Conservation (phyloP, 2,113 vertebrate species). For the Verasper variegatus region DNA sequence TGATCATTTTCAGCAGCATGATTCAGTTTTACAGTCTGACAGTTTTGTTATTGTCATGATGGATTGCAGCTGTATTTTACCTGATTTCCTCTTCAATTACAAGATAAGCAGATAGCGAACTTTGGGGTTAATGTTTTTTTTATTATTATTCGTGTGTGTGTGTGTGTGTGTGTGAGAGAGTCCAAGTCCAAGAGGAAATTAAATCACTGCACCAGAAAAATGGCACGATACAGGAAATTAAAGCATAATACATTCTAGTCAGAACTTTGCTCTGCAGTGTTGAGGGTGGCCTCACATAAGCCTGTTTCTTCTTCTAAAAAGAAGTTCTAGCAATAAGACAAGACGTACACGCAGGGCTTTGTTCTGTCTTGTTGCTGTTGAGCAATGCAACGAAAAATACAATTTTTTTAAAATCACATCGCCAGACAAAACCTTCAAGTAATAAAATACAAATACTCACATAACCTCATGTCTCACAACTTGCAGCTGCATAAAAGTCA, state of each 20-base stretch:
- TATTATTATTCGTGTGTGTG: neutral
- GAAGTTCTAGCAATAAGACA: slow-evolving; percentile 3
- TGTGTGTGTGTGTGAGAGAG: neutral
- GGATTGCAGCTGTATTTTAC: neutral
- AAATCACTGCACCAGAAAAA: neutral
- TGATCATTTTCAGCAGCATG: slow-evolving; percentile 6
- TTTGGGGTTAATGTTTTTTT: neutral
- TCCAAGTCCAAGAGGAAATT: neutral
- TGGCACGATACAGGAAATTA: slow-evolving; percentile 38
- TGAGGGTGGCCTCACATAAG: neutral
- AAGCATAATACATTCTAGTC: slow-evolving; percentile 29
- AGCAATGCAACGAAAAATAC: neutral
- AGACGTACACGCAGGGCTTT: neutral
- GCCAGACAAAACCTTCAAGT: no score
- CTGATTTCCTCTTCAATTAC: neutral
- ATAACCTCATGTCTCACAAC: no score
- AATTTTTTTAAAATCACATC: neutral
- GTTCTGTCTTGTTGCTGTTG: neutral
- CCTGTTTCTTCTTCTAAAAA: neutral
- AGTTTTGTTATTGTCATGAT: slow-evolving; percentile 2
- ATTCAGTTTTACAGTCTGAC: slow-evolving; percentile 29
- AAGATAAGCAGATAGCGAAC: neutral
- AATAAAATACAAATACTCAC: no score
- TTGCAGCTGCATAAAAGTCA: no score
- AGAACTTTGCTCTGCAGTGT: neutral